These are phyloP conservation scores for Actinernus sp. DNA, from an alignment of 92 coral and sea anemone genomes.

Conservation along the genomic window DNA sequence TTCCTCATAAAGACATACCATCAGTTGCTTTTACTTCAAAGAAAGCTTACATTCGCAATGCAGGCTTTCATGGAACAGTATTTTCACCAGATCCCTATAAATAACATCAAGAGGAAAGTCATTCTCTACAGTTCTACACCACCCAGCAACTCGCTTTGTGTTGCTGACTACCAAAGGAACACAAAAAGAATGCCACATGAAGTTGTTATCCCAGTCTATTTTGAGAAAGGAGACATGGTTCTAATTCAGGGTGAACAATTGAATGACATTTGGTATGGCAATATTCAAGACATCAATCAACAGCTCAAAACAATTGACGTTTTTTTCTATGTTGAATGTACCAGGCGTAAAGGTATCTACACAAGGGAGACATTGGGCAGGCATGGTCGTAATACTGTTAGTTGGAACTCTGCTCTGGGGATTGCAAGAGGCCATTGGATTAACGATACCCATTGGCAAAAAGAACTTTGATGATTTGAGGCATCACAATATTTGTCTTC, in stretches of 20 bases:
- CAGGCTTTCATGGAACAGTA: constrained; percentile 18
- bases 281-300: constrained; percentile 39
- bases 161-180: constrained; percentile 68
- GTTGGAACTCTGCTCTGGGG: constrained; percentile 55
- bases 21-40: constrained; percentile 48
- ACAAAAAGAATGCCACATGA: constrained; percentile 31
- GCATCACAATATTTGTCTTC: no score
- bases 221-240: constrained; percentile 70
- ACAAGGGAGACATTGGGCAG: constrained; percentile 43
- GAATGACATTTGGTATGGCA: constrained; percentile 63
- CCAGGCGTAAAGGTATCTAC: constrained; percentile 1
- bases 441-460: constrained; percentile 24
- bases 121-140: constrained; percentile 25
- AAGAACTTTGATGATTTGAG: neutral
- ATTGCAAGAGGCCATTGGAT: constrained; percentile 55
- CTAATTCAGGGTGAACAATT: constrained; percentile 54
- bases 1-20: constrained; percentile 35
- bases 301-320: constrained; percentile 46
- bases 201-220: constrained; percentile 61
- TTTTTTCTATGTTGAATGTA: constrained; percentile 53
- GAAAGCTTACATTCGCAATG: constrained; percentile 46
- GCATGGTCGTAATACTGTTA: constrained; percentile 47
- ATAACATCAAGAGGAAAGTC: constrained; percentile 47
- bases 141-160: neutral
- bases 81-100: constrained; percentile 9